Evolutionary conservation across 2,113 vertebrate genomes (phyloP).

Genomic region (Lipophrys pholis): DNA sequence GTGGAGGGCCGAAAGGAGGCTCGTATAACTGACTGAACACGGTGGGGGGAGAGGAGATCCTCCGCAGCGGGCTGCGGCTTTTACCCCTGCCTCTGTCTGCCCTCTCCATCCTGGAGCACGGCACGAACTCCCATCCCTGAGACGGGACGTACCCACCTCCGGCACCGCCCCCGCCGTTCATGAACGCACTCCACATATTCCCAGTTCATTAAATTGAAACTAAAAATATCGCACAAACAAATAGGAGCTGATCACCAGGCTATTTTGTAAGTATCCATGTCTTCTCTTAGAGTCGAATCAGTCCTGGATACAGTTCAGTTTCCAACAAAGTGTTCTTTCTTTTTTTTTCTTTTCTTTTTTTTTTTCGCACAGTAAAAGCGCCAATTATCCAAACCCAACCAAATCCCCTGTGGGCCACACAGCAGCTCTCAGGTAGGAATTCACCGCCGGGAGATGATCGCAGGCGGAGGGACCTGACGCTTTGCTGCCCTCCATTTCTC

Average conservation of each 20-base stretch:
- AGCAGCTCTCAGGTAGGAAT: constrained; percentile 41
- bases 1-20: constrained; percentile 39
- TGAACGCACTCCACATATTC: constrained; percentile 76
- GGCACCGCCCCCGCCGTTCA: constrained; percentile 76
- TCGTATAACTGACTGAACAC: constrained; percentile 73
- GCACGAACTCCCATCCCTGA: constrained; percentile 79
- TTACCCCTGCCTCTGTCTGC: constrained; percentile 65
- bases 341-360: too few relatives aligned
- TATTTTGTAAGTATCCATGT: constrained; percentile 12
- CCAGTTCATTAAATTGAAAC: constrained; percentile 34
- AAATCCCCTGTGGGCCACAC: constrained; percentile 60
- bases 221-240: neutral
- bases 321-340: neutral
- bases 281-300: neutral
- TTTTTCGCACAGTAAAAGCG: constrained; percentile 29
- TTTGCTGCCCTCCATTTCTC: constrained; percentile 71
- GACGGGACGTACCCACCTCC: constrained; percentile 73
- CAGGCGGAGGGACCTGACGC: constrained; percentile 11
- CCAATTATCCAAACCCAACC: constrained; percentile 68
- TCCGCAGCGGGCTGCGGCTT: constrained; percentile 70
- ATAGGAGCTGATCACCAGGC: neutral
- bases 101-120: constrained; percentile 65
- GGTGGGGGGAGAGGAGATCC: constrained; percentile 76
- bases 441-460: constrained; percentile 17
- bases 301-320: constrained; percentile 2